Conservation (phyloP, 2,888 invertebrate genomes). For the Pegoplata infirma region DNA sequence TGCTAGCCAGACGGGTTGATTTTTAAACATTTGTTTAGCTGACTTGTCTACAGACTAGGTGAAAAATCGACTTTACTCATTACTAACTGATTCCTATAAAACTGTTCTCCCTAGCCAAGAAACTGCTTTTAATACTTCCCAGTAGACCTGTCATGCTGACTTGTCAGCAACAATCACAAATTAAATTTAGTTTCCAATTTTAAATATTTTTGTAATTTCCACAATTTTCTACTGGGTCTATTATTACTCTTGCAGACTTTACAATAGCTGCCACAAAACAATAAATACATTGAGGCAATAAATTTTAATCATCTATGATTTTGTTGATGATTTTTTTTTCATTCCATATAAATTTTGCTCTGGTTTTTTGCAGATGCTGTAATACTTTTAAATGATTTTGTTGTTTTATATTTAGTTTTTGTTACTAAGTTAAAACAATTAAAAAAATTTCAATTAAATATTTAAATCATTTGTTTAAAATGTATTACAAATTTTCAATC, state of each 20-base stretch:
- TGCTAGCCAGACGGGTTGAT: no score
- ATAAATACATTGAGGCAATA: constrained; percentile 41
- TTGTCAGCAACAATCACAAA: no score
- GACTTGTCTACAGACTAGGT: no score
- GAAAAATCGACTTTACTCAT: no score
- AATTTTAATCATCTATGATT: constrained; percentile 50
- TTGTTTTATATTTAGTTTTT: constrained; percentile 4
- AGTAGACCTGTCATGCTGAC: no score
- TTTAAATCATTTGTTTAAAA: background rate
- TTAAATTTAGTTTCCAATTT: background rate
- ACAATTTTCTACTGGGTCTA: constrained; percentile 6
- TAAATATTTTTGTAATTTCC: background rate
- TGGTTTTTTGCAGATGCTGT: background rate
- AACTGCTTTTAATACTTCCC: background rate
- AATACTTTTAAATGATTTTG: constrained; percentile 9
- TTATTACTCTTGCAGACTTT: constrained; percentile 13
- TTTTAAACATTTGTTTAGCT: no score
- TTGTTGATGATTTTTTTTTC: constrained; percentile 21
- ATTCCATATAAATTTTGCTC: background rate
- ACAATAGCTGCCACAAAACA: constrained; percentile 34
- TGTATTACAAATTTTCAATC: constrained; percentile 29
- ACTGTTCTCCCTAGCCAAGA: no score
- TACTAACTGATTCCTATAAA: no score
- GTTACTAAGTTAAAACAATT: constrained; percentile 21
- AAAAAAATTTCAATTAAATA: constrained; percentile 39